phyloP scores from a whole-genome alignment of 2,797 vertebrate species.

The Propithecus deckenii region DNA sequence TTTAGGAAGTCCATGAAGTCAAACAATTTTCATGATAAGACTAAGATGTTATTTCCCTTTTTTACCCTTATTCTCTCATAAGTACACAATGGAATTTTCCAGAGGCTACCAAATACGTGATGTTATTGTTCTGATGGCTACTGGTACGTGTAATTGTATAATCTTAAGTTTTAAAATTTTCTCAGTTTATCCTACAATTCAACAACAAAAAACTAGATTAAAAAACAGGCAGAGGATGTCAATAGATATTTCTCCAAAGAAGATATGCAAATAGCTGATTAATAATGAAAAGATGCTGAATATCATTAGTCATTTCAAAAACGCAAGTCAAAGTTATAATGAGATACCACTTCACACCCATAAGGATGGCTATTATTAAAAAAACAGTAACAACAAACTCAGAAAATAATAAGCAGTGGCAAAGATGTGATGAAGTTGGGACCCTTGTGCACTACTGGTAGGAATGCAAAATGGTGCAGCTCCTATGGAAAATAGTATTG shows the following conservation, averaged over 20 bases:
- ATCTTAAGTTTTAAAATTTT: neutral
- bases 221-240: neutral
- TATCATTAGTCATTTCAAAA: neutral
- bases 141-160: neutral
- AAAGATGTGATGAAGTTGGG: neutral
- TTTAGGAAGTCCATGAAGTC: neutral
- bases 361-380: neutral
- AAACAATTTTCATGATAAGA: neutral
- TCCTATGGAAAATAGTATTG: neutral
- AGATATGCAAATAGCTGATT: neutral
- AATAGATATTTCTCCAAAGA: neutral
- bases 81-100: neutral
- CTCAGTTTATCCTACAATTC: neutral
- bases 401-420: neutral
- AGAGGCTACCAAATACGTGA: neutral
- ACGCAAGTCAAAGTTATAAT: neutral
- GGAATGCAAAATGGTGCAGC: neutral
- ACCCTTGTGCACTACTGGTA: neutral
- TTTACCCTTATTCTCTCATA: neutral
- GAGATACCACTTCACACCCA: neutral
- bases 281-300: neutral
- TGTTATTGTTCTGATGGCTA: neutral
- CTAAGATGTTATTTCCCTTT: neutral
- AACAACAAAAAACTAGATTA: neutral
- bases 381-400: neutral